Percentiles rank a stretch among this genome's conserved stretches.
phyloP scores from a whole-genome alignment of 2,113 vertebrate genomes.

The Halichoerus grypus region DNA sequence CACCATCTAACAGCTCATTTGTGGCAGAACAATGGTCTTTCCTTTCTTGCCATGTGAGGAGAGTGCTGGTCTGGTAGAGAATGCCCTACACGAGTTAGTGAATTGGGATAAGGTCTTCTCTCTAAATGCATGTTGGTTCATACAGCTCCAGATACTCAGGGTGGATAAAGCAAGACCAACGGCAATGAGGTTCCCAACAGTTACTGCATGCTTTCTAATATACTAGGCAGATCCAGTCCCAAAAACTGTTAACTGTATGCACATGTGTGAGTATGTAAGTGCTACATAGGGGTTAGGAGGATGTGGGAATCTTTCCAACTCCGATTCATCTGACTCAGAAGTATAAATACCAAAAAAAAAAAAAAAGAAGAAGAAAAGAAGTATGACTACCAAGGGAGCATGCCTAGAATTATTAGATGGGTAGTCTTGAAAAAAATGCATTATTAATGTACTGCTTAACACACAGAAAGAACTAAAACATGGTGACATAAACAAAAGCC shows the following conservation, averaged over 20 bases:
- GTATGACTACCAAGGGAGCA: neutral
- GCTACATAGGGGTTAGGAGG: accelerated
- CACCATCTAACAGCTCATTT: neutral
- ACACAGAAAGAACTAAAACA: neutral
- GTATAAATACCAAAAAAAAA: neutral
- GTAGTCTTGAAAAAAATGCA: neutral
- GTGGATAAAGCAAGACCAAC: neutral
- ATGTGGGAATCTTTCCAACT: neutral
- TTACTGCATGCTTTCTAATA: neutral
- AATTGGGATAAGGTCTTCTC: neutral
- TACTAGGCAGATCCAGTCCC: neutral
- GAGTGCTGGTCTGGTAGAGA: neutral
- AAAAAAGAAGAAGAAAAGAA: neutral
- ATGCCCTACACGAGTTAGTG: neutral
- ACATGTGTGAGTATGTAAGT: neutral
- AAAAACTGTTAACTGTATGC: neutral
- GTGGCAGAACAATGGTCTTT: neutral
- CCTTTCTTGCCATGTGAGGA: neutral
- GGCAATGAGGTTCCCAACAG: neutral
- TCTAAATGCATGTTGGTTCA: neutral
- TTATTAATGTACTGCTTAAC: neutral
- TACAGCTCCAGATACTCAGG: neutral
- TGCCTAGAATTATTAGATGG: neutral
- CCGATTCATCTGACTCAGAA: neutral
- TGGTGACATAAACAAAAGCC: neutral